Evolutionary conservation across 2,797 vertebrate genomes (phyloP).

Genomic region (Ptychobarbus kaznakovi): DNA sequence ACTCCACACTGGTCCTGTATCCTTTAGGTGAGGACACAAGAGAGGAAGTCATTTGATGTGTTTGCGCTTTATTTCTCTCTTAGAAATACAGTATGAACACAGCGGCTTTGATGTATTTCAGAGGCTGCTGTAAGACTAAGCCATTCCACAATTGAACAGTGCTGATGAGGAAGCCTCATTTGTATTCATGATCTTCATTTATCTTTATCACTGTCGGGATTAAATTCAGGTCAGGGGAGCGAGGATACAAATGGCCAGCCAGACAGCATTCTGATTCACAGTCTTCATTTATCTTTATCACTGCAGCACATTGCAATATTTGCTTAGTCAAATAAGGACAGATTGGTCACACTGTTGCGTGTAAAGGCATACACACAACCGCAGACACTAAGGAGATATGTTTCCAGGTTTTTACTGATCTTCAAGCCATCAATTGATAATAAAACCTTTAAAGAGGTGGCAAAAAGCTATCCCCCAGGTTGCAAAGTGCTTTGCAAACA

Average conservation of each 20-base stretch:
- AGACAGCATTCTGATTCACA: slow-evolving; percentile 45
- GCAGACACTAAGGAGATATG: background rate
- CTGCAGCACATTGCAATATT: slow-evolving; percentile 49
- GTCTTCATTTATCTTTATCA: slow-evolving; percentile 59
- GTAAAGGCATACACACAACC: background rate
- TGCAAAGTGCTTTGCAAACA: slow-evolving; percentile 58
- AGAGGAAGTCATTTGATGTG: slow-evolving; percentile 44
- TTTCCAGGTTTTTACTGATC: slow-evolving; percentile 35
- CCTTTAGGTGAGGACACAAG: slow-evolving; percentile 45
- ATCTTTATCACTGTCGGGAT: too few species aligned
- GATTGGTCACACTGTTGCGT: slow-evolving; percentile 31
- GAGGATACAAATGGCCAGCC: slow-evolving; percentile 57
- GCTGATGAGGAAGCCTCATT: slow-evolving; percentile 35
- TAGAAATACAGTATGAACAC: slow-evolving; percentile 41
- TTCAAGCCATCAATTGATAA: slow-evolving; percentile 35
- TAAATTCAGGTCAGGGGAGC: slow-evolving; percentile 54
- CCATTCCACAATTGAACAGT: slow-evolving; percentile 47
- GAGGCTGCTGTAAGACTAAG: slow-evolving; percentile 53
- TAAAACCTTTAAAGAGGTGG: slow-evolving; percentile 29
- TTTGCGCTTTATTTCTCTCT: slow-evolving; percentile 44
- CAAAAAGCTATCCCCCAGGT: slow-evolving; percentile 32
- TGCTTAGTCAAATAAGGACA: slow-evolving; percentile 41
- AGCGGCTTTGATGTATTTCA: too few species aligned
- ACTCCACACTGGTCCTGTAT: background rate
- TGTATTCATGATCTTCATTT: too few species aligned